Evolutionary conservation across 2,113 vertebrate species (phyloP).

Genomic region (Gavia stellata): DNA sequence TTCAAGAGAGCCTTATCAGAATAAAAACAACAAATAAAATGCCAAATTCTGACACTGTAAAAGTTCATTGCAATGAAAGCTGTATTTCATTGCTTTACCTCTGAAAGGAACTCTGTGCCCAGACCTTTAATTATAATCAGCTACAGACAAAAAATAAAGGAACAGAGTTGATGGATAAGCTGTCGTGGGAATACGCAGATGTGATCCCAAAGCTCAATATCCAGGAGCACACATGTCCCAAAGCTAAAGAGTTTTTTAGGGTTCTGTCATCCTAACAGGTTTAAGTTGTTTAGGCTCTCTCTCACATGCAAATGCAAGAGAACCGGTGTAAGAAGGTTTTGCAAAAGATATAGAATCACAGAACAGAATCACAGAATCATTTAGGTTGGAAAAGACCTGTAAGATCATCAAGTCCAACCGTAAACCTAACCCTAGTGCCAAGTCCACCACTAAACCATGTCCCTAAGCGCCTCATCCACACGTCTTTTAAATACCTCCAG

Average conservation of each 20-base stretch:
- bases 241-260: background rate
- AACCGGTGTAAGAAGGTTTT: accelerated
- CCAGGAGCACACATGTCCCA: background rate
- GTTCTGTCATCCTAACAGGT: background rate
- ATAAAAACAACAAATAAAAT: background rate
- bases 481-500: too few relatives aligned
- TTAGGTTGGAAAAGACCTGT: too few relatives aligned
- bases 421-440: too few relatives aligned
- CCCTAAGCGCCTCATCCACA: too few relatives aligned
- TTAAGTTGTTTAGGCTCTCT: background rate
- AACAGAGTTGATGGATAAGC: accelerated
- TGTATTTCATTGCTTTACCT: background rate
- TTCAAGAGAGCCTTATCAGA: background rate
- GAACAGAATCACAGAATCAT: too few relatives aligned
- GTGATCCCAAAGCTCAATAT: background rate
- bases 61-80: background rate
- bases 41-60: background rate
- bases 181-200: accelerated
- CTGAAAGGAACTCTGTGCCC: background rate
- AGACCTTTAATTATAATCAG: background rate
- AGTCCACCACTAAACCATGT: too few relatives aligned
- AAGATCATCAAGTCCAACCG: too few relatives aligned
- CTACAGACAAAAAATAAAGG: background rate
- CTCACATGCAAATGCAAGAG: background rate
- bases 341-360: too few relatives aligned